Evolutionary conservation across 2,797 vertebrate genomes (phyloP), one percentile per base, ranked within the genome.

Genomic region (Glyptemys insculpta): DNA sequence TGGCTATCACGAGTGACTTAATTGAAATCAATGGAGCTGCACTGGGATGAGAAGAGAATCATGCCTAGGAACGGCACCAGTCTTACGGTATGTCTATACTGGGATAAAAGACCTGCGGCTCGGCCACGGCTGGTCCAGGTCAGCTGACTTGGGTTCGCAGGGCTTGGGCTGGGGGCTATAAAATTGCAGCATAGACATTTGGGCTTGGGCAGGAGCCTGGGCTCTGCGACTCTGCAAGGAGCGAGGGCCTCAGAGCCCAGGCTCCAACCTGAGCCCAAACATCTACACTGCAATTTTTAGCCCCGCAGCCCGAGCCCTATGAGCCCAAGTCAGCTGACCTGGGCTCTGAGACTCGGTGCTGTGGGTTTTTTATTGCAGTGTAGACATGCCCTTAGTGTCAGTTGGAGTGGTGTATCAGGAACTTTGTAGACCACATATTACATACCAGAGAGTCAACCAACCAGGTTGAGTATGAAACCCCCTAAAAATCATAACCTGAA

Each of bases 31-130:
- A 80, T 82, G 93, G 89, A 85, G 91, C 56, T 89, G 76, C 83
- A 79, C 44, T 0, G 65, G 8, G 15, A 94, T 62, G 12, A 0
- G 95, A 87, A 84, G 80, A 91, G 18, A n/a, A 91, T 27, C 53
- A 8, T 91, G 86, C 89, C 87, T 93, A 94, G 85, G 87, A 62
- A 78, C 74, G 83, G 79, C 80, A 95, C 83, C 87, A 25, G 54
- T 31, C 0, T 4, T 56, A 37, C 34, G 2, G 15, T n/a, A 18
- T 8, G 62, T n/a, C 62, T 19, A 19, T 65, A n/a, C 8, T 10
- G 29, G 14, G 59, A 62, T 62, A 34, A 62, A 62, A 62, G 59
- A 62, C 50, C 29, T 34, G 59, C 3, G 29, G 29, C 29, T 29
- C 12, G 6, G 59, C 29, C 29, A 12, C 3, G 5, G 59, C 59